phyloP scores from a whole-genome alignment of 2,113 vertebrate species.

The Dipodomys merriami region DNA sequence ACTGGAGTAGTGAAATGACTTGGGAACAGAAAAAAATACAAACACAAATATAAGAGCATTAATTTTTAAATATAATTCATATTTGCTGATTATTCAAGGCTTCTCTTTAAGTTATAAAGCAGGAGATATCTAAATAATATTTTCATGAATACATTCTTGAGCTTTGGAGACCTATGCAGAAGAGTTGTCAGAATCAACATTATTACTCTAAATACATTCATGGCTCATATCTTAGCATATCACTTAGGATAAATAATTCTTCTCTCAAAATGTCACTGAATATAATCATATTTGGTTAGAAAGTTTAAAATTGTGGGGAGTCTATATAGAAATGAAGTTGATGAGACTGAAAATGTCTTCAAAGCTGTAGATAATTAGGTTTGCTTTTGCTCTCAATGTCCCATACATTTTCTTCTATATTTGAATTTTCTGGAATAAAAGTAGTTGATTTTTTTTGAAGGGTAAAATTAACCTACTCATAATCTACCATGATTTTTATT shows the following conservation, averaged over 20 bases:
- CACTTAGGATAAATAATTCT: slow-evolving; percentile 25
- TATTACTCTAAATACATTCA: slow-evolving; percentile 42
- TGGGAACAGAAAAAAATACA: slow-evolving; percentile 39
- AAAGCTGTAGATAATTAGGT: neutral
- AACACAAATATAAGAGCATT: neutral
- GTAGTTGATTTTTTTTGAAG: slow-evolving; percentile 53
- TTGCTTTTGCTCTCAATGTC: neutral
- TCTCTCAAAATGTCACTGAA: neutral
- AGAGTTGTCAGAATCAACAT: neutral
- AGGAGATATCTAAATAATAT: slow-evolving; percentile 13
- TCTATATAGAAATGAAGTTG: neutral
- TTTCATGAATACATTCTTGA: slow-evolving; percentile 40
- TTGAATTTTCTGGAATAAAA: slow-evolving; percentile 61
- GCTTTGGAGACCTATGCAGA: neutral
- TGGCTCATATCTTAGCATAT: neutral
- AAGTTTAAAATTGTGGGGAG: slow-evolving; percentile 22
- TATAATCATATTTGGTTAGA: slow-evolving; percentile 14
- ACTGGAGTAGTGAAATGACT: slow-evolving; percentile 2
- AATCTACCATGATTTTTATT: slow-evolving; percentile 25
- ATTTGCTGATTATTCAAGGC: slow-evolving; percentile 27
- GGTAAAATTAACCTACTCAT: neutral
- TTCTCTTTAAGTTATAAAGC: neutral
- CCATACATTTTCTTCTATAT: slow-evolving; percentile 33
- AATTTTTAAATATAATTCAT: slow-evolving; percentile 41
- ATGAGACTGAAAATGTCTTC: neutral